Evolutionary conservation across 1,140 invertebrate genomes (phyloP).

Genomic region (Achatina immaculata): DNA sequence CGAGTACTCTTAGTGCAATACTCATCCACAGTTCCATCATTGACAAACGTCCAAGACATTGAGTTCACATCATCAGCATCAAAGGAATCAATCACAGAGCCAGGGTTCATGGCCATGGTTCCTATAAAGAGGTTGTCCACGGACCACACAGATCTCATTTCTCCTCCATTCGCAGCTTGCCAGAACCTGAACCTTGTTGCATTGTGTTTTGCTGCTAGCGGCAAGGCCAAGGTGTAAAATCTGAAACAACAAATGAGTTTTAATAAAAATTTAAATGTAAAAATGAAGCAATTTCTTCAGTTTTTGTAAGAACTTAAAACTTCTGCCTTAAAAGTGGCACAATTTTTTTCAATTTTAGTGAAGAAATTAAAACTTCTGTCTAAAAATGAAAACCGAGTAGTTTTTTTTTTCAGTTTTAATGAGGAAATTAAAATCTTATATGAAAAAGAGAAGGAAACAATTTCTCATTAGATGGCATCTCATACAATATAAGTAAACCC

Average conservation of each 20-base stretch:
- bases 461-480: too few relatives aligned
- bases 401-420: too few relatives aligned
- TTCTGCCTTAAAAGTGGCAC: background rate
- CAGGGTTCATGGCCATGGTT: conserved; percentile 68
- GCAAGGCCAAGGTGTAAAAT: conserved; percentile 59
- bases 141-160: conserved; percentile 69
- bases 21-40: conserved; percentile 64
- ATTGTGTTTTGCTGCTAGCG: conserved; percentile 64
- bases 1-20: conserved; percentile 59
- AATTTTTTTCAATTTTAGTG: too few relatives aligned
- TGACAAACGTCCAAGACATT: conserved; percentile 71
- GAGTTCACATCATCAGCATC: conserved; percentile 56
- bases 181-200: conserved; percentile 72
- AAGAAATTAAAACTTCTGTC: too few relatives aligned
- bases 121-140: conserved; percentile 72
- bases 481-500: too few relatives aligned
- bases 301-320: background rate
- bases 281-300: conserved; percentile 1
- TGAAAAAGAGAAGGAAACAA: too few relatives aligned
- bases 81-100: conserved; percentile 69
- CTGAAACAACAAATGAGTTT: conserved; percentile 45
- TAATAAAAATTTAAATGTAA: background rate
- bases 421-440: too few relatives aligned
- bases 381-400: too few relatives aligned
- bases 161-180: conserved; percentile 70